phyloP scores from a whole-genome alignment of 2,113 vertebrate genomes.

The Athene noctua region DNA sequence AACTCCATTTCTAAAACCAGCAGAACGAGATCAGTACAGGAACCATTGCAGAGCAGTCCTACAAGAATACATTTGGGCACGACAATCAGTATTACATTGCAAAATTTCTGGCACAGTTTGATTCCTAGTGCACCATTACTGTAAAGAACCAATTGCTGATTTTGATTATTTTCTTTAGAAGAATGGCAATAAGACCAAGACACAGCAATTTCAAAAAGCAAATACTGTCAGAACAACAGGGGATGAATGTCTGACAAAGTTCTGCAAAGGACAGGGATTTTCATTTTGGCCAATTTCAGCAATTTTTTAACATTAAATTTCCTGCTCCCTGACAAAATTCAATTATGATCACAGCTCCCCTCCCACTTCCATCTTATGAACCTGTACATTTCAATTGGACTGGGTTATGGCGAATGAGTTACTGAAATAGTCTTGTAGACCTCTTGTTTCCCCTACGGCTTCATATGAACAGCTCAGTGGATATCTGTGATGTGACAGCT shows the following conservation, averaged over 20 bases:
- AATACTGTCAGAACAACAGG: background rate
- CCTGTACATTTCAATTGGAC: background rate
- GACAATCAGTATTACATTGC: background rate
- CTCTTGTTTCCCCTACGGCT: background rate
- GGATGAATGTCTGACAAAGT: background rate
- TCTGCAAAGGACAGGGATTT: background rate
- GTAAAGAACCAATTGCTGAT: background rate
- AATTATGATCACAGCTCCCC: background rate
- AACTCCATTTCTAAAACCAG: background rate
- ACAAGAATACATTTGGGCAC: background rate
- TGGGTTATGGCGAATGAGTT: background rate
- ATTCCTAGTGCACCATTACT: background rate
- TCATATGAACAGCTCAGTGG: background rate
- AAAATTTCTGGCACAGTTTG: background rate
- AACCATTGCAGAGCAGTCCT: background rate
- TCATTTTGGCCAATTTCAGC: background rate
- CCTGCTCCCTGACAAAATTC: background rate
- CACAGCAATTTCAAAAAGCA: background rate
- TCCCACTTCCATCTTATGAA: background rate
- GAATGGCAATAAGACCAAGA: background rate
- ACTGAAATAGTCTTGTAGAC: background rate
- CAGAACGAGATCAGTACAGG: background rate
- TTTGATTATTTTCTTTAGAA: background rate
- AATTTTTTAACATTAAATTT: background rate
- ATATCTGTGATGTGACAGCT: conserved; percentile 27